Conservation (phyloP, 1,140 invertebrate species). For the Atta colombica region DNA sequence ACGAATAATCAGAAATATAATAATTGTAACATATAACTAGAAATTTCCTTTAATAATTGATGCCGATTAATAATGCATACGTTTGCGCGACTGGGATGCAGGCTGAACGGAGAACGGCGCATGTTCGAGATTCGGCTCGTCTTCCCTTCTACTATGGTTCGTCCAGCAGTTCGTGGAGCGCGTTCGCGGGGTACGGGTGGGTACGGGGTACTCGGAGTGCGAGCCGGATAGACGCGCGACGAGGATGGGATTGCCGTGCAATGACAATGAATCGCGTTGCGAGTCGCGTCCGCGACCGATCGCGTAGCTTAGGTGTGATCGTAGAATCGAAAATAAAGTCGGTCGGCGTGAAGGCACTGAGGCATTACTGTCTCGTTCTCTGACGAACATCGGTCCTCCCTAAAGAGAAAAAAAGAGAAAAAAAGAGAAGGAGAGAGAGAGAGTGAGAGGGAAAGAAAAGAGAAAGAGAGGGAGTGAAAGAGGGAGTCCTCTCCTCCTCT, state of each 20-base stretch:
- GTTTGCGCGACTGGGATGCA: too few relatives aligned
- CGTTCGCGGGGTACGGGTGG: not conserved
- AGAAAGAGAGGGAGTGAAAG: not conserved
- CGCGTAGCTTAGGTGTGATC: constrained; percentile 32
- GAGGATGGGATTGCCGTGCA: constrained; percentile 63
- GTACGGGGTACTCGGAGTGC: not conserved
- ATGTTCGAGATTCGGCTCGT: too few relatives aligned
- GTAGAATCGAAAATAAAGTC: constrained; percentile 25
- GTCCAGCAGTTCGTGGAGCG: constrained; percentile 4
- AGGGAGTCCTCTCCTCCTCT: not conserved
- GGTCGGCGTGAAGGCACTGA: constrained; percentile 50
- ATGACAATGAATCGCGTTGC: constrained; percentile 42
- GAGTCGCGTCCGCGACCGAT: constrained; percentile 30
- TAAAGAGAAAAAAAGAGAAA: not conserved
- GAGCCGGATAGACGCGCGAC: constrained; percentile 38
- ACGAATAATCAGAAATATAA: too few relatives aligned
- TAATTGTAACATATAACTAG: too few relatives aligned
- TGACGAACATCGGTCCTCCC: constrained; percentile 48
- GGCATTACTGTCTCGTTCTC: constrained; percentile 59
- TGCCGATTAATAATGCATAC: too few relatives aligned
- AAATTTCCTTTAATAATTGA: too few relatives aligned
- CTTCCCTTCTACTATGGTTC: too few relatives aligned
- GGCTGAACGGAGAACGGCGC: not conserved
- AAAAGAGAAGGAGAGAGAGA: not conserved
- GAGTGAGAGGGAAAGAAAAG: not conserved